Percentiles rank a stretch among this genome's conserved stretches.
Evolutionary conservation across 1,140 invertebrate species (phyloP).

Genomic region (Psilanteris sp.): DNA sequence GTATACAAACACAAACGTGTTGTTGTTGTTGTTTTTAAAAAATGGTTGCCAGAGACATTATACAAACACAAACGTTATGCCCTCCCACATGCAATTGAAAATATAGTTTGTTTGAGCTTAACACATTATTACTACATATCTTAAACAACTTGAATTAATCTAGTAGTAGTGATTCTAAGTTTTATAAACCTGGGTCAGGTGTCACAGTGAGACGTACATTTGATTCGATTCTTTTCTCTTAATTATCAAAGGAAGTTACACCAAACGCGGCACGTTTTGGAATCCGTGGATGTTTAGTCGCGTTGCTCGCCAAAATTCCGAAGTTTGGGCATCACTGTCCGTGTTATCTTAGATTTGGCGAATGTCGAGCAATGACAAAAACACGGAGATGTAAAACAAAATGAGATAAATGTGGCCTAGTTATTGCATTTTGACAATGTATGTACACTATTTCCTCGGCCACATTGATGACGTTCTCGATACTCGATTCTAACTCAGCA

Average conservation of each 20-base stretch:
- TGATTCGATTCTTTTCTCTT: background rate
- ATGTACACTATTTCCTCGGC: background rate
- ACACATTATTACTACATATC: no score
- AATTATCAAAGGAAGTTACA: constrained; percentile 16
- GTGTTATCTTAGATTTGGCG: background rate
- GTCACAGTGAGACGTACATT: constrained; percentile 6
- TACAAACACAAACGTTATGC: constrained; percentile 1
- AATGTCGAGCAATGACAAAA: background rate
- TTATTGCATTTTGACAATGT: constrained; percentile 33
- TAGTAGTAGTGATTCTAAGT: no score
- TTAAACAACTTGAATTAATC: no score
- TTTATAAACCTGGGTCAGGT: no score
- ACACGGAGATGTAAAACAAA: background rate
- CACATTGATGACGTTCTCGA: constrained; percentile 34
- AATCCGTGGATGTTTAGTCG: background rate
- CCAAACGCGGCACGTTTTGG: background rate
- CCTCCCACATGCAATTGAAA: background rate
- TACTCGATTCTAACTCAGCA: background rate
- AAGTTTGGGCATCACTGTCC: background rate
- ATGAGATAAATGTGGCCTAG: constrained; percentile 3
- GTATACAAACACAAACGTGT: constrained; percentile 3
- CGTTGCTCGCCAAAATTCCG: background rate
- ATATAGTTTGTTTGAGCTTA: no score
- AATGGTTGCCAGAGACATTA: no score
- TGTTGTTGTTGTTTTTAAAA: no score